These are phyloP conservation scores for Epizoanthus ramosus DNA, from an alignment of 92 coral and sea anemone species.

Conservation along the genomic window DNA sequence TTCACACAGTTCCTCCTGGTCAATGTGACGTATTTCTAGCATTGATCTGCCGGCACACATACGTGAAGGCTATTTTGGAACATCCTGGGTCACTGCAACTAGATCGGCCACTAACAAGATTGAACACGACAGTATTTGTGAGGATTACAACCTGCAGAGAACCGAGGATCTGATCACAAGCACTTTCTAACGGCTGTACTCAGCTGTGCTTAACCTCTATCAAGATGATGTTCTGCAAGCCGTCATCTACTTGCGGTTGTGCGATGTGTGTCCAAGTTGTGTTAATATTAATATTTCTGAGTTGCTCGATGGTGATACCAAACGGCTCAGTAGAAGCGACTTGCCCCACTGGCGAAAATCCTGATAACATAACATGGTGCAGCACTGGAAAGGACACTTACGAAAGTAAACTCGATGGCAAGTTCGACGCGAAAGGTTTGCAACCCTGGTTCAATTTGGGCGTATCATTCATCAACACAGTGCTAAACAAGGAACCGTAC, in stretches of 20 bases:
- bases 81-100: no score
- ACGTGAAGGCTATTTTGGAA: no score
- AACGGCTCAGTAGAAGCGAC: neutral
- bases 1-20: no score
- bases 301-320: neutral
- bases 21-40: no score
- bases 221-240: conserved; percentile 7
- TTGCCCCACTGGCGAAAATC: conserved; percentile 27
- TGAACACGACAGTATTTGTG: neutral
- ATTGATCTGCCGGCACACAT: no score
- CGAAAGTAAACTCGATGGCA: conserved; percentile 1
- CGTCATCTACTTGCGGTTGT: conserved; percentile 12
- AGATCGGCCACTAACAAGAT: no score
- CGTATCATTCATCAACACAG: conserved; percentile 25
- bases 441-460: conserved; percentile 39
- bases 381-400: neutral
- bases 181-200: neutral
- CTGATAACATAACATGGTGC: conserved; percentile 38
- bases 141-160: neutral
- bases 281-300: conserved; percentile 5
- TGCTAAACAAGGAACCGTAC: conserved; percentile 11
- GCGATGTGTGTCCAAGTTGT: neutral
- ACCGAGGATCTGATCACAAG: neutral
- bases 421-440: conserved; percentile 35
- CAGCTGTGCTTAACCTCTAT: neutral